Evolutionary conservation across 2,113 vertebrate genomes (phyloP).

Genomic region (Malurus melanocephalus): DNA sequence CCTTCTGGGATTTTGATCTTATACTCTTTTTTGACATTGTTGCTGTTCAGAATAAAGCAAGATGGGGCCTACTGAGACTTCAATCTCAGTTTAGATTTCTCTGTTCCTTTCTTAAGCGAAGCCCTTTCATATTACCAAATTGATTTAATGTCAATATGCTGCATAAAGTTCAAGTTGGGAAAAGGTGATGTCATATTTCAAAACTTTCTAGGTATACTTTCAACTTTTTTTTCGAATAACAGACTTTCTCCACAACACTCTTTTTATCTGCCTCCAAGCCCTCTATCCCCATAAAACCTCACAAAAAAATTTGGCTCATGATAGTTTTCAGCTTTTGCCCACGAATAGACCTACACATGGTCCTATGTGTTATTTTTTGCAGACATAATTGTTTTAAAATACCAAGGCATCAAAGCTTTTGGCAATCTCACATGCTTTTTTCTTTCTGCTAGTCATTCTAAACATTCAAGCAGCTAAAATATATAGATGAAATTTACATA

Average conservation of each 20-base stretch:
- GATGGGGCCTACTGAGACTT: not conserved
- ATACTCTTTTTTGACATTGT: not conserved
- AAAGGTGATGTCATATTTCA: not conserved
- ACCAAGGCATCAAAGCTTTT: not conserved
- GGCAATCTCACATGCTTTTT: not conserved
- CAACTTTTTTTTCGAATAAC: not conserved
- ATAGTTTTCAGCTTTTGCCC: not conserved
- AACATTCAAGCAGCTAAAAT: not conserved
- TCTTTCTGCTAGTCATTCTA: not conserved
- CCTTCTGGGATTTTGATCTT: constrained; percentile 6
- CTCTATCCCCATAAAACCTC: not conserved
- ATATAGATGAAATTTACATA: not conserved
- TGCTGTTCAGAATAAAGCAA: not conserved
- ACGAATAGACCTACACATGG: not conserved
- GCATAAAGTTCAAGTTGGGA: not conserved
- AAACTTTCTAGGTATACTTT: not conserved
- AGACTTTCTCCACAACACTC: not conserved
- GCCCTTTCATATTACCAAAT: not conserved
- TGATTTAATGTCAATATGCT: constrained; percentile 21
- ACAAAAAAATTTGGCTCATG: not conserved
- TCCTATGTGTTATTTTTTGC: not conserved
- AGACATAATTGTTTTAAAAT: constrained; percentile 19
- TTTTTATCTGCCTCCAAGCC: not conserved
- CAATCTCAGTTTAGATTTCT: not conserved
- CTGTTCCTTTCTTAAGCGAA: not conserved